These are phyloP conservation scores for Spinibarbus caldwelli DNA, from an alignment of 2,797 vertebrate species.

Conservation along the genomic window DNA sequence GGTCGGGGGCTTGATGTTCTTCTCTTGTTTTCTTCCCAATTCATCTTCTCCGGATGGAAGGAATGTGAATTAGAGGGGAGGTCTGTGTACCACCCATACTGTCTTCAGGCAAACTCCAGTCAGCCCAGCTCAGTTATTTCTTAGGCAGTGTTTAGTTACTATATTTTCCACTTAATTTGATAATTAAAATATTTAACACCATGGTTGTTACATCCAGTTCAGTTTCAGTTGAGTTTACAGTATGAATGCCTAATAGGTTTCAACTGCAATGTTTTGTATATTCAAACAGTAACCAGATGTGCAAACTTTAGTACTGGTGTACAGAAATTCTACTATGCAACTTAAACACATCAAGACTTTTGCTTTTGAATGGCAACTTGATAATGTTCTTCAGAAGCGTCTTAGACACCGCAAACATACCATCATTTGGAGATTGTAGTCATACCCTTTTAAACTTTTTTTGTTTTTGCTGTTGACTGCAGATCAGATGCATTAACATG, in stretches of 20 bases:
- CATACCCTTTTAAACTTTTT: neutral
- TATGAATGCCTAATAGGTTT: constrained; percentile 8
- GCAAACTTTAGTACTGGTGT: too few species aligned
- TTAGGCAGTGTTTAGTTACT: neutral
- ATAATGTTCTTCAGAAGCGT: neutral
- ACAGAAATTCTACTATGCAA: neutral
- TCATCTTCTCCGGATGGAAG: constrained; percentile 62
- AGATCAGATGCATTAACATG: constrained; percentile 26
- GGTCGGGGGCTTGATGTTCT: constrained; percentile 69
- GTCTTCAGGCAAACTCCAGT: neutral
- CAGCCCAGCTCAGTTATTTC: neutral
- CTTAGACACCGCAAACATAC: neutral
- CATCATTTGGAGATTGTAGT: neutral
- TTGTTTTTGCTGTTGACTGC: constrained; percentile 13
- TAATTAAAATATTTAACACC: neutral
- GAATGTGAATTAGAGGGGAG: constrained; percentile 45
- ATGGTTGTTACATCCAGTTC: too few species aligned
- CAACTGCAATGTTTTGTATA: neutral
- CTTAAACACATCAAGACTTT: neutral
- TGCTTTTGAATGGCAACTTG: too few species aligned
- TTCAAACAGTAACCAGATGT: neutral
- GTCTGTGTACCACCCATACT: constrained; percentile 48
- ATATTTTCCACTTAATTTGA: neutral
- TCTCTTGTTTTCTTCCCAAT: constrained; percentile 57
- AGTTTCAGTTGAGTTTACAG: too few species aligned